Conservation (phyloP, 2,113 vertebrate genomes). For the Alectura lathami region DNA sequence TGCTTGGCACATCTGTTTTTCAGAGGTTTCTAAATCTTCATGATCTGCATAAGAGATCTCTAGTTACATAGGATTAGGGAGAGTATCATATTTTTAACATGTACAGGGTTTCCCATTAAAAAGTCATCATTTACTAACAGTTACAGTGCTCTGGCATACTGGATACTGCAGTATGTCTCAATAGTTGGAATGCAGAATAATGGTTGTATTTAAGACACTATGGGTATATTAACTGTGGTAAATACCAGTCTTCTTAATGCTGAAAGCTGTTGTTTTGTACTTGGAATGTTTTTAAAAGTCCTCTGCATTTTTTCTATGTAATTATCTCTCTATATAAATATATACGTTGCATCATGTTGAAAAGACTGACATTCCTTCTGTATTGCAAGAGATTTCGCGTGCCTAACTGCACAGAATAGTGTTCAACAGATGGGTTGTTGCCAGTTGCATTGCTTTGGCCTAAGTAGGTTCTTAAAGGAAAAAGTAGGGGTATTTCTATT, state of each 20-base stretch:
- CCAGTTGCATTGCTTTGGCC: neutral
- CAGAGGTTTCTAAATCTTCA: slow-evolving; percentile 47
- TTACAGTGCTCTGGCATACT: neutral
- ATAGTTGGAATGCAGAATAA: slow-evolving; percentile 14
- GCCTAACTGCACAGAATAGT: neutral
- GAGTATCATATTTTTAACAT: slow-evolving; percentile 43
- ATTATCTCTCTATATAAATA: neutral
- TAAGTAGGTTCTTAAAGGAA: neutral
- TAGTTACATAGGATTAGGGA: slow-evolving; percentile 25
- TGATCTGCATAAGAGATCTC: slow-evolving; percentile 11
- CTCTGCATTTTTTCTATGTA: neutral
- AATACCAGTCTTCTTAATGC: neutral
- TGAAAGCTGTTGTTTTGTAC: neutral
- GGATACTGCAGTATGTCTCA: neutral
- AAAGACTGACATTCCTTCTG: neutral
- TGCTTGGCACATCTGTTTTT: slow-evolving; percentile 30
- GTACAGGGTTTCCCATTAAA: slow-evolving; percentile 20
- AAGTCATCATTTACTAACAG: neutral
- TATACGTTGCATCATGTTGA: neutral
- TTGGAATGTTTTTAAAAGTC: neutral
- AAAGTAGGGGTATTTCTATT: neutral
- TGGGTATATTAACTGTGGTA: neutral
- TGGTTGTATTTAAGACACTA: neutral
- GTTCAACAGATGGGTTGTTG: accelerated
- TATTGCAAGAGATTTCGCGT: neutral